Percentiles rank a stretch among this genome's conserved stretches.
Evolutionary conservation across 2,888 invertebrate genomes (phyloP).

Genomic region (Emmelina monodactyla): DNA sequence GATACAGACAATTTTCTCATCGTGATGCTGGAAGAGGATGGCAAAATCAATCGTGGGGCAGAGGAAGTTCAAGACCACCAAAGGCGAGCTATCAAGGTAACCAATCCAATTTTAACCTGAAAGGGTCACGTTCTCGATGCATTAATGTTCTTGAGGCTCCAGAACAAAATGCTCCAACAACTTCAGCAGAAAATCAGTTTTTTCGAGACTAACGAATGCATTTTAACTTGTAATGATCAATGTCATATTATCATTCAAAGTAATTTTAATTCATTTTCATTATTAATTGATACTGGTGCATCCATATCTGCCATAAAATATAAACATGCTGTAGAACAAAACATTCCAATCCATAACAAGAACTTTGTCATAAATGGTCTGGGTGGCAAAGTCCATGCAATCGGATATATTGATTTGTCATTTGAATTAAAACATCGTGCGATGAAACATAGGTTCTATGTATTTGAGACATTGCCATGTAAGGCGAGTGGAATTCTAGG

Average conservation of each 20-base stretch:
- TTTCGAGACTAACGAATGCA: conserved; percentile 9
- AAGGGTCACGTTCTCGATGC: too few species aligned
- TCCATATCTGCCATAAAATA: conserved; percentile 8
- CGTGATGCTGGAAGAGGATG: too few species aligned
- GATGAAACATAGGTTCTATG: conserved; percentile 9
- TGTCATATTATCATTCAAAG: background rate
- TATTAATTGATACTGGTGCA: conserved; percentile 5
- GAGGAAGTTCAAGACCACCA: too few species aligned
- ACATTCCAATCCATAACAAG: too few species aligned
- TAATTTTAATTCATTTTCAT: background rate
- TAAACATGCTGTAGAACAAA: conserved; percentile 3
- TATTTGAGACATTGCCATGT: conserved; percentile 11
- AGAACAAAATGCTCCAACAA: background rate
- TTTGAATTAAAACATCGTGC: background rate
- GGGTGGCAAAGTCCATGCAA: conserved; percentile 11
- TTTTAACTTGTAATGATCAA: conserved; percentile 2
- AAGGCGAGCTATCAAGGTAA: too few species aligned
- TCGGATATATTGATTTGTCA: conserved; percentile 5
- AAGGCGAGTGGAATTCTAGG: conserved; percentile 10
- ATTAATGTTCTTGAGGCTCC: too few species aligned
- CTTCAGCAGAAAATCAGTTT: conserved; percentile 4
- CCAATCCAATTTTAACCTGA: too few species aligned
- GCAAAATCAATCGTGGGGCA: too few species aligned
- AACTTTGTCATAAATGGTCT: conserved; percentile 9
- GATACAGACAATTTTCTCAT: too few species aligned